Base-by-base conservation (phyloP, 2,113 vertebrate species). In the Panurus biarmicus region DNA sequence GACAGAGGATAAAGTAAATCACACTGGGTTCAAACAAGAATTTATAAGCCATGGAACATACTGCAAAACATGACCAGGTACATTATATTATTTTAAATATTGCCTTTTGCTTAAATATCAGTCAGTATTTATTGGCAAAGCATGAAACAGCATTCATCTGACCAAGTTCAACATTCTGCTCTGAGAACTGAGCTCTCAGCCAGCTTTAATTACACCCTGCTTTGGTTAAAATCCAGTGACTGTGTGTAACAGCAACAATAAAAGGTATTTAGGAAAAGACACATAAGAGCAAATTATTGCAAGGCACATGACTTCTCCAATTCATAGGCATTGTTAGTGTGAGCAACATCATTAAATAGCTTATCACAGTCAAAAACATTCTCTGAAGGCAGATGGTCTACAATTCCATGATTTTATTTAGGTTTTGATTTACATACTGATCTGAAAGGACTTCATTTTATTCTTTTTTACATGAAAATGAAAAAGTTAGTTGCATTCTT, bases 321-420 rank as follows among this genome's bases (percentile, higher is more conserved):
- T 87, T 89, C 33, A 47, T 9, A 85, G 26, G 4, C 53, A 66
- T 89, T 87, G 54, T 73, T 85, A 85, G 19, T 45, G 20, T 65
- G 38, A n/a, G n/a, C 45, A 95, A 71, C 48, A 81, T 50, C 70
- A 78, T 93, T 93, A 92, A 84, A 89, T 42, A 86, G 28, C 57
- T 93, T 78, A 71, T 45, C 57, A 45, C 36, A 76, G 73, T 82
- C 57, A 65, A 84, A 87, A 87, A 78, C 1, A 0, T 89, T 87
- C 53, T 86, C 73, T 92, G 66, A n/a, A 94, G 94, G 50, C 80
- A 95, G 91, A 91, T 92, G 84, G 70, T 60, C 83, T 89, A 62
- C 35, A 81, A 91, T 28, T 25, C 16, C 18, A 48, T 36, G 20
- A 76, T 85, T 94, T 93, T 87, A 60, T 93, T 81, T 84, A 88